A percentile compares a stretch with the other conserved stretches of the same genome.
Evolutionary conservation across 2,888 invertebrate genomes (phyloP).

Genomic region (Griposia aprilina): DNA sequence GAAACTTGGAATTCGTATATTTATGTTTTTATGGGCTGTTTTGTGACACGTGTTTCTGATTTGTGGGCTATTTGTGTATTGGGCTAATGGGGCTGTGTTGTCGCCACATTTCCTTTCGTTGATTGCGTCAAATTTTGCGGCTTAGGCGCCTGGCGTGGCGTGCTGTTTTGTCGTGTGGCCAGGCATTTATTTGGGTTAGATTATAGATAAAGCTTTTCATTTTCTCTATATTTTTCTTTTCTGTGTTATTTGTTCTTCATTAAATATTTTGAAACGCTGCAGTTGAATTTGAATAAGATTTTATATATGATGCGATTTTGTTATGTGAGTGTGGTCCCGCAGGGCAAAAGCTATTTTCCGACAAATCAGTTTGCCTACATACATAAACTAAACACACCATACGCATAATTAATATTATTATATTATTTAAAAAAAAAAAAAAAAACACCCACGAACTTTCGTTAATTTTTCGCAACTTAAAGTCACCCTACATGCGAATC

Average conservation of each 20-base stretch:
- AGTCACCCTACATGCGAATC: constrained; percentile 76
- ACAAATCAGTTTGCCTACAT: background rate
- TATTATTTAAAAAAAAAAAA: too few species aligned
- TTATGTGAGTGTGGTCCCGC: too few species aligned
- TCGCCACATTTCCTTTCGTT: constrained; percentile 82
- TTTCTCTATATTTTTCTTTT: background rate
- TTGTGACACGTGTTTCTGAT: constrained; percentile 86
- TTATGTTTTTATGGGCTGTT: constrained; percentile 65
- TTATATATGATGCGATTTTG: background rate
- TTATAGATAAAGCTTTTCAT: constrained; percentile 20
- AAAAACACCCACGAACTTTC: background rate
- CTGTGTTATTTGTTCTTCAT: background rate
- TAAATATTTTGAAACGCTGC: background rate
- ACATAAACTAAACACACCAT: background rate
- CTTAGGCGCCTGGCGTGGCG: constrained; percentile 70
- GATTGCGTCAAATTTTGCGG: constrained; percentile 81
- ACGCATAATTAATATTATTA: background rate
- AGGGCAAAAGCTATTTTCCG: background rate
- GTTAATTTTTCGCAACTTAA: constrained; percentile 26
- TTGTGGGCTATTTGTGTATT: constrained; percentile 74
- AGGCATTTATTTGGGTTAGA: constrained; percentile 37
- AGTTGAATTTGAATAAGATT: background rate
- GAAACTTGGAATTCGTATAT: constrained; percentile 60
- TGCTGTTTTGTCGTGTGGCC: constrained; percentile 58
- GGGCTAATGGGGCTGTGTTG: constrained; percentile 83